A percentile compares a stretch with the other conserved stretches of the same genome.
Conservation (phyloP, 2,797 vertebrate species). For the Hippopotamyrus pictus region DNA sequence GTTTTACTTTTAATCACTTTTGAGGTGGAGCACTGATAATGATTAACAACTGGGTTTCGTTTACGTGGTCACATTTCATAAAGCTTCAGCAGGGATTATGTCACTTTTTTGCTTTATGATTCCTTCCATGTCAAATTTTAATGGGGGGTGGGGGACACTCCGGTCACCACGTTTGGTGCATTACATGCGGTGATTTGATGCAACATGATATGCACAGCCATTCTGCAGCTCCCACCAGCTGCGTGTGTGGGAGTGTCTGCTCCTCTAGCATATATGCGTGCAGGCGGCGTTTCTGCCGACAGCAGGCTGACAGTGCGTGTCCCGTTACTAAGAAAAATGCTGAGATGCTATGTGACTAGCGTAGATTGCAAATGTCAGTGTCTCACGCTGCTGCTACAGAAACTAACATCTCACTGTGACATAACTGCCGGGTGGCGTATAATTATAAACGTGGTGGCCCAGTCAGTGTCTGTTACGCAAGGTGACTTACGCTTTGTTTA, state of each 20-base stretch:
- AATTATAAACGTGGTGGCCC: background rate
- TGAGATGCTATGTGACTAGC: background rate
- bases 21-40: background rate
- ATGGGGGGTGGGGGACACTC: background rate
- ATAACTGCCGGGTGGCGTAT: background rate
- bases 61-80: background rate
- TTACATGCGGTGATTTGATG: background rate
- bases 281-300: background rate
- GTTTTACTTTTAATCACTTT: background rate
- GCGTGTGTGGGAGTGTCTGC: background rate
- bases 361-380: background rate
- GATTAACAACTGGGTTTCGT: background rate
- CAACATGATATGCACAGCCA: background rate
- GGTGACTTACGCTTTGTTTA: background rate
- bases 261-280: background rate
- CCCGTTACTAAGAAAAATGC: background rate
- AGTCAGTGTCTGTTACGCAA: background rate
- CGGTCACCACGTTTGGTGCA: background rate
- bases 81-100: background rate
- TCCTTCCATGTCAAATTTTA: background rate
- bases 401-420: background rate
- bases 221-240: background rate
- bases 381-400: background rate
- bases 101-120: background rate
- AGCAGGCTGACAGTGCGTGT: background rate